Percentiles rank a stretch among this genome's conserved stretches.
phyloP scores from a whole-genome alignment of 2,113 vertebrate species.

The Seriola rivoliana region DNA sequence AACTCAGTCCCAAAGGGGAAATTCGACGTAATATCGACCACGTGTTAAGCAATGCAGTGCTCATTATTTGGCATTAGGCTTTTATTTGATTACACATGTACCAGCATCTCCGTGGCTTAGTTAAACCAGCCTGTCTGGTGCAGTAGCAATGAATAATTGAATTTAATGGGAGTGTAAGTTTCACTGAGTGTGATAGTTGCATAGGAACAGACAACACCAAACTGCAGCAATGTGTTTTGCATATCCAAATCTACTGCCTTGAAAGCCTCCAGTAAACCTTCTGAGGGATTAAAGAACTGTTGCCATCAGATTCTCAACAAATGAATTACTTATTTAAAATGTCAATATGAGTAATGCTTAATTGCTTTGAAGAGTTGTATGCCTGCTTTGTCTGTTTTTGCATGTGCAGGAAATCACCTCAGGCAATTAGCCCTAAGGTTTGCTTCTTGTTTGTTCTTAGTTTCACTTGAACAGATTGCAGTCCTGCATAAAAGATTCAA shows the following conservation, averaged over 20 bases:
- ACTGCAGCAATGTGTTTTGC: slow-evolving; percentile 44
- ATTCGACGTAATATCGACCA: neutral
- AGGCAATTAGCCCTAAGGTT: neutral
- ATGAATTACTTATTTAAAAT: neutral
- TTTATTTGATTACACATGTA: neutral
- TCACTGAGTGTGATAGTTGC: neutral
- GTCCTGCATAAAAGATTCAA: slow-evolving; percentile 92
- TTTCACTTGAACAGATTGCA: slow-evolving; percentile 91
- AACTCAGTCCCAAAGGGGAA: slow-evolving; percentile 1
- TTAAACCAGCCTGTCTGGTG: slow-evolving; percentile 17
- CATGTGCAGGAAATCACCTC: neutral
- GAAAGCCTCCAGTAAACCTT: neutral
- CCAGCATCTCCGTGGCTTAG: neutral
- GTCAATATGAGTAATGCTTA: neutral
- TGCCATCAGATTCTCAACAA: neutral
- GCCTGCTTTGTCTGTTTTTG: neutral
- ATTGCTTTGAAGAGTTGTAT: neutral
- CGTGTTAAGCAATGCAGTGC: neutral
- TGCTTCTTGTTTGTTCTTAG: slow-evolving; percentile 73
- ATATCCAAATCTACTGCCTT: slow-evolving; percentile 54
- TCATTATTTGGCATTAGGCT: neutral
- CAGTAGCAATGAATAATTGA: slow-evolving; percentile 65
- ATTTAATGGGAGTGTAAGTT: slow-evolving; percentile 29
- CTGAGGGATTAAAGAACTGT: neutral
- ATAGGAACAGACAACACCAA: neutral